phyloP scores from a whole-genome alignment of 2,113 vertebrate species.

The Clupea harengus region DNA sequence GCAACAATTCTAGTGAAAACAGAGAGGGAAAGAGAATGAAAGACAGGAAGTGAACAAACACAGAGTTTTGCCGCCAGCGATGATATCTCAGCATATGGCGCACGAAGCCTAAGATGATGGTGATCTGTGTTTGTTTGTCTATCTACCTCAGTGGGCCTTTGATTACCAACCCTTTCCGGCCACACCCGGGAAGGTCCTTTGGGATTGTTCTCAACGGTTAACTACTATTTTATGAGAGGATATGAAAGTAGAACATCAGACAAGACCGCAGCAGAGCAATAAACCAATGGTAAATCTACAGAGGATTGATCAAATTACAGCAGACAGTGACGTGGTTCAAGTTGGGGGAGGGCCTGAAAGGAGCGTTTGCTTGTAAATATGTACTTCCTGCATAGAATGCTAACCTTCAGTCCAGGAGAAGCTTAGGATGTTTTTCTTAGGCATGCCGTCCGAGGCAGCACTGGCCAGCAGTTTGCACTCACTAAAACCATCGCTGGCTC shows the following conservation, averaged over 20 bases:
- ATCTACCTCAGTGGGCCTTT: not conserved
- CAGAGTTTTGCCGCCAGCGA: not conserved
- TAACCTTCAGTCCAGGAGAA: not conserved
- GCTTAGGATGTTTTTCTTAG: not conserved
- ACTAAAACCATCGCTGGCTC: not conserved
- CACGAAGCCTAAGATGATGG: not conserved
- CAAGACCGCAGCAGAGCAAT: not conserved
- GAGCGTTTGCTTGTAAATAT: not conserved
- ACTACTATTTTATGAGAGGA: not conserved
- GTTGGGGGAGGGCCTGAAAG: not conserved
- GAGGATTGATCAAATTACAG: not conserved
- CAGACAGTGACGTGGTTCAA: not conserved
- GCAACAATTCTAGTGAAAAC: not conserved
- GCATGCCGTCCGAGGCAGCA: not conserved
- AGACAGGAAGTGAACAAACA: not conserved
- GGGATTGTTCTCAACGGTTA: not conserved
- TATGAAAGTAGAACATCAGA: constrained; percentile 3
- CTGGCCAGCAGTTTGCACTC: not conserved
- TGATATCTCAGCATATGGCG: not conserved
- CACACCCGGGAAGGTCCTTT: not conserved
- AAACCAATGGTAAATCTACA: not conserved
- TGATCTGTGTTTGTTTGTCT: not conserved
- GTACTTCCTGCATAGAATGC: not conserved
- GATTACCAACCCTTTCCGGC: not conserved
- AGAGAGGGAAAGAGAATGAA: not conserved